Evolutionary conservation across 2,113 vertebrate species (phyloP).

Genomic region (Mellivora capensis): DNA sequence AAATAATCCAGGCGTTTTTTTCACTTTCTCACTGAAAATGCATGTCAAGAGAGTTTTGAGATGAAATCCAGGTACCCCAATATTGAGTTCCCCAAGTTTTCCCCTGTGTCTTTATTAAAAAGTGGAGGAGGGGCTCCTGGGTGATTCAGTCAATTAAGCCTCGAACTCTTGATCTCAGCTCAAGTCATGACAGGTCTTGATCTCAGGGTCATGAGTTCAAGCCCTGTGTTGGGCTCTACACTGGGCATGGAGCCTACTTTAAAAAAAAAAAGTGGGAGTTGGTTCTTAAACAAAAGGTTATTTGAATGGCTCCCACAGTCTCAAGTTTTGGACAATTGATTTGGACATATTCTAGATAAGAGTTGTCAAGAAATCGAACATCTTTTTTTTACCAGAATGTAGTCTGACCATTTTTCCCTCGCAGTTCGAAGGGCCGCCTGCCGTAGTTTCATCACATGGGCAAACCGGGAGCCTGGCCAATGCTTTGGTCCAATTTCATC

Average conservation of each 20-base stretch:
- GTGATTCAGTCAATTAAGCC: neutral
- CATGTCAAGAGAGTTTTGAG: neutral
- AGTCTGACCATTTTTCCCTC: conserved; percentile 95
- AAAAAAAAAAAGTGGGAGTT: neutral
- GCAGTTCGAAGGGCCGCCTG: conserved; percentile 94
- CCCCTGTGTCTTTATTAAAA: neutral
- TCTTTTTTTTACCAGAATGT: conserved; percentile 88
- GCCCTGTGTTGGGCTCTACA: neutral
- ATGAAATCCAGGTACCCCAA: neutral
- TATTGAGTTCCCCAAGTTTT: neutral
- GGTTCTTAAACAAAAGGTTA: neutral
- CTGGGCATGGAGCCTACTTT: neutral
- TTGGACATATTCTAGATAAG: conserved; percentile 16
- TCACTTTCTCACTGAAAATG: neutral
- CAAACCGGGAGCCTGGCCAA: conserved; percentile 93
- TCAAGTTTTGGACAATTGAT: neutral
- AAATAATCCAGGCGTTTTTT: neutral
- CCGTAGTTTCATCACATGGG: conserved; percentile 94
- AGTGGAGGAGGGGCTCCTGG: neutral
- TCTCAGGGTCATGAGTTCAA: neutral
- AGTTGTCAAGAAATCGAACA: conserved; percentile 24
- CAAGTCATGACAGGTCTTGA: neutral
- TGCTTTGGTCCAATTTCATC: conserved; percentile 98
- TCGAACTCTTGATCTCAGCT: neutral
- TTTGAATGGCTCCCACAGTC: neutral